Evolutionary conservation across 2,113 vertebrate species (phyloP).

Genomic region (Hyaena hyaena): DNA sequence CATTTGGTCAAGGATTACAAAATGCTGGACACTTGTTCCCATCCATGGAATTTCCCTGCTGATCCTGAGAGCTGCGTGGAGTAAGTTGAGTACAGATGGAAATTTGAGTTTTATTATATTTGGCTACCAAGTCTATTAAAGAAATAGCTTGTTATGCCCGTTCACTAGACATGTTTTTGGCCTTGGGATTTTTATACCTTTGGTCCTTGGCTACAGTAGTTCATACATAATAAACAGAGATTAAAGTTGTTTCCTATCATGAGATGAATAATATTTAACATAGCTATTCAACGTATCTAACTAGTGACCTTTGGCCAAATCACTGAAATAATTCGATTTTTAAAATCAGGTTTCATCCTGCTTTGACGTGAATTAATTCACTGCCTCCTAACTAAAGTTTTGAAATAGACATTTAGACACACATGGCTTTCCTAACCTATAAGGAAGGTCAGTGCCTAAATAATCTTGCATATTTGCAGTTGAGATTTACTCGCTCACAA

Average conservation of each 20-base stretch:
- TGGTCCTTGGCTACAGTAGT: slow-evolving; percentile 69
- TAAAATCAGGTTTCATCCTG: slow-evolving; percentile 76
- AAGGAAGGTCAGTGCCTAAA: slow-evolving; percentile 13
- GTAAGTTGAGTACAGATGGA: slow-evolving; percentile 28
- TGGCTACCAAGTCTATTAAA: slow-evolving; percentile 62
- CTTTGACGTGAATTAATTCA: slow-evolving; percentile 68
- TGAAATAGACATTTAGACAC: slow-evolving; percentile 53
- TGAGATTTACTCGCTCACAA: slow-evolving; percentile 61
- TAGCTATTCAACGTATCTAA: slow-evolving; percentile 81
- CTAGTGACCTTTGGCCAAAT: slow-evolving; percentile 85
- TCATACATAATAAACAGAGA: slow-evolving; percentile 81
- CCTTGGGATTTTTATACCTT: slow-evolving; percentile 76
- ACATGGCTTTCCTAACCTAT: slow-evolving; percentile 16
- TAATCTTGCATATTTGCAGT: background rate
- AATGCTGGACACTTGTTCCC: background rate
- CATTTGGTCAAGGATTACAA: slow-evolving; percentile 28
- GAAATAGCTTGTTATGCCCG: slow-evolving; percentile 54
- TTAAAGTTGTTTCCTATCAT: slow-evolving; percentile 79
- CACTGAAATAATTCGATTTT: slow-evolving; percentile 81
- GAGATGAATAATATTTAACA: slow-evolving; percentile 85
- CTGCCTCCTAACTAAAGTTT: slow-evolving; percentile 63
- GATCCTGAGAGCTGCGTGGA: background rate
- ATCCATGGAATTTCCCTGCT: background rate
- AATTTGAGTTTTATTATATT: slow-evolving; percentile 74
- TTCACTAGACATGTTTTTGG: slow-evolving; percentile 49